These are phyloP conservation scores for Anoplolepis gracilipes DNA, from an alignment of 1,140 invertebrate species.

Conservation along the genomic window DNA sequence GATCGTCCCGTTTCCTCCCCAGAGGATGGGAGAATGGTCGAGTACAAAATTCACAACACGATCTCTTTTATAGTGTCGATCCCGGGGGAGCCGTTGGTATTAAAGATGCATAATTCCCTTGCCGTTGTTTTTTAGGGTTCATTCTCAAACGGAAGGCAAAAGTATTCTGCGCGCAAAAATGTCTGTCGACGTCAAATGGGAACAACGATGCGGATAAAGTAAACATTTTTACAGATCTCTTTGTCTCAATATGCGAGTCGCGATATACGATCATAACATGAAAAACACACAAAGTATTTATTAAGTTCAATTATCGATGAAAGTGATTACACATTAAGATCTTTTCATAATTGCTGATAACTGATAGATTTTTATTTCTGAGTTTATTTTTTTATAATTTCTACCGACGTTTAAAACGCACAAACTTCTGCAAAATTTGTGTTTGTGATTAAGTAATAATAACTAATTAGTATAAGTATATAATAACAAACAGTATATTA, in stretches of 20 bases:
- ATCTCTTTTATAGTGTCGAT: conserved; percentile 64
- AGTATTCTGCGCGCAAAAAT: neutral
- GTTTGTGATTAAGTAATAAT: neutral
- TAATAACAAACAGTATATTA: neutral
- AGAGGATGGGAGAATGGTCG: conserved; percentile 25
- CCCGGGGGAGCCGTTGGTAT: conserved; percentile 57
- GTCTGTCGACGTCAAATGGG: neutral
- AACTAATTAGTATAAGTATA: neutral
- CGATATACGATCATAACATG: neutral
- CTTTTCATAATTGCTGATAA: too few species aligned
- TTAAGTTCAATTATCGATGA: neutral
- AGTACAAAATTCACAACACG: conserved; percentile 68
- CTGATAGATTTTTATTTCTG: too few species aligned
- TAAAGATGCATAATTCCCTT: conserved; percentile 72
- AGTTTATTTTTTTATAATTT: too few species aligned
- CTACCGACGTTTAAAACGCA: too few species aligned
- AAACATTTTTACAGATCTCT: neutral
- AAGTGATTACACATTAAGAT: neutral
- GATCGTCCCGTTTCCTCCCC: conserved; percentile 60
- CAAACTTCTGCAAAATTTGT: too few species aligned
- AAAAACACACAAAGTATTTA: neutral
- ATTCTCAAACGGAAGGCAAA: conserved; percentile 12
- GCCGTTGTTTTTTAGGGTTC: conserved; percentile 56
- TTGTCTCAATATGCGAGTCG: neutral
- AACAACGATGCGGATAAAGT: neutral